Conservation (phyloP, 2,113 vertebrate species). For the Salvator merianae region DNA sequence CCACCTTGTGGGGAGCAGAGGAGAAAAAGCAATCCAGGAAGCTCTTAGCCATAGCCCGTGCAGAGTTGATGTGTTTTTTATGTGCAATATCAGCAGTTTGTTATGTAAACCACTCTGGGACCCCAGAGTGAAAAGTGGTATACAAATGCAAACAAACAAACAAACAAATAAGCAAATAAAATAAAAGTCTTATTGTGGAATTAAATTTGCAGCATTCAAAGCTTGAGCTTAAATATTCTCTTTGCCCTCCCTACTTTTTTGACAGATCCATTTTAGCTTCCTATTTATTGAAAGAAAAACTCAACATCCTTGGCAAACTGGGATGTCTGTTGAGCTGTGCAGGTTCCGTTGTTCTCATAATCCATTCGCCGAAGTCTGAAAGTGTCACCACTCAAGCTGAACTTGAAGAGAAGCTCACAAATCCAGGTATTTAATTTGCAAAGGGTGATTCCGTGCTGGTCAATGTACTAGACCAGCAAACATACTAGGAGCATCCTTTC, state of each 20-base stretch:
- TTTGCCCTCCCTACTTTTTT: slow-evolving; percentile 53
- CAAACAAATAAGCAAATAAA: background rate
- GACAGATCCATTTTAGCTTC: slow-evolving; percentile 92
- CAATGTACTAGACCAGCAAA: too few relatives aligned
- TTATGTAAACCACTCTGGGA: too few relatives aligned
- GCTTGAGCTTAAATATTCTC: slow-evolving; percentile 11
- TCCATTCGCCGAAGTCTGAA: slow-evolving; percentile 90
- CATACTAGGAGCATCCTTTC: too few relatives aligned
- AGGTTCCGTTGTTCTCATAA: slow-evolving; percentile 91
- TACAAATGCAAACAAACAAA: too few relatives aligned
- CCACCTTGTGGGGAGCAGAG: too few relatives aligned
- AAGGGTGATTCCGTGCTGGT: too few relatives aligned
- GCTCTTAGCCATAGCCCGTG: too few relatives aligned
- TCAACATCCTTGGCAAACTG: slow-evolving; percentile 92
- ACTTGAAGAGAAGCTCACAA: slow-evolving; percentile 88
- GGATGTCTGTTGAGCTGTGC: slow-evolving; percentile 92
- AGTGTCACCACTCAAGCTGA: slow-evolving; percentile 85
- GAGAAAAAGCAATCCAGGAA: too few relatives aligned
- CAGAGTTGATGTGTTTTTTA: too few relatives aligned
- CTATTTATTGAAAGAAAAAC: slow-evolving; percentile 88
- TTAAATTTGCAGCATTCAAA: slow-evolving; percentile 9
- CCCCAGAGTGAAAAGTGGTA: too few relatives aligned
- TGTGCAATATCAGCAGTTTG: too few relatives aligned
- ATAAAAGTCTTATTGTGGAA: background rate
- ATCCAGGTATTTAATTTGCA: slow-evolving; percentile 84